Conservation (phyloP, 2,797 vertebrate species). For the Lerista edwardsae region DNA sequence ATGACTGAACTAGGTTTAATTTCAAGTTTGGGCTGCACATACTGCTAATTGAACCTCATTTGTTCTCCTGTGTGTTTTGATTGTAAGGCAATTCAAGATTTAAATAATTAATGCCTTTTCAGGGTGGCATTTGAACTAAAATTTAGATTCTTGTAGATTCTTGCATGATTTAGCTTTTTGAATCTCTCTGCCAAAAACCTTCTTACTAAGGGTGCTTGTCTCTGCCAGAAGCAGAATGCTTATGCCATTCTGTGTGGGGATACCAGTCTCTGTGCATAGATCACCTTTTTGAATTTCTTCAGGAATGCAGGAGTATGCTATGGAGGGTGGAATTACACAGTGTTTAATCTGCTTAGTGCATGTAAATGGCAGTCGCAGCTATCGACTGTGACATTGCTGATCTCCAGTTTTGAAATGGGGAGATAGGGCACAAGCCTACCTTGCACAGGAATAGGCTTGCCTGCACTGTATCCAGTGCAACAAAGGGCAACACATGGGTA, state of each 20-base stretch:
- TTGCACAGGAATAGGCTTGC: too few species aligned
- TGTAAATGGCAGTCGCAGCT: neutral
- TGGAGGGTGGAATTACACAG: neutral
- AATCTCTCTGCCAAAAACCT: neutral
- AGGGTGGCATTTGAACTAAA: slow-evolving; percentile 14
- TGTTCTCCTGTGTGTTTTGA: slow-evolving; percentile 21
- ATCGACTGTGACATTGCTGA: neutral
- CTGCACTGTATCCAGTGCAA: too few species aligned
- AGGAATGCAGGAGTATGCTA: neutral
- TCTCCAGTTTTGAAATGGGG: neutral
- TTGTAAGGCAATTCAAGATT: slow-evolving; percentile 14
- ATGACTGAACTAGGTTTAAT: slow-evolving; percentile 6
- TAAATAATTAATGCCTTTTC: slow-evolving; percentile 28
- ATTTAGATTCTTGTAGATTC: slow-evolving; percentile 15
- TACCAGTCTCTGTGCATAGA: neutral
- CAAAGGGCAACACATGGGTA: too few species aligned
- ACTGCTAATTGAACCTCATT: slow-evolving; percentile 9
- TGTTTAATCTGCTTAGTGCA: neutral
- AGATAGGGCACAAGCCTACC: too few species aligned
- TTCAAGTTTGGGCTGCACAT: neutral
- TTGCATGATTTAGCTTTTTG: neutral
- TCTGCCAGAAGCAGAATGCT: neutral
- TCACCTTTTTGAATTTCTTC: neutral
- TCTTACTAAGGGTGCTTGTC: neutral
- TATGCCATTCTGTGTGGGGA: neutral